Evolutionary conservation across 2,797 vertebrate species (phyloP).

Genomic region (Petrocephalus sullivani): DNA sequence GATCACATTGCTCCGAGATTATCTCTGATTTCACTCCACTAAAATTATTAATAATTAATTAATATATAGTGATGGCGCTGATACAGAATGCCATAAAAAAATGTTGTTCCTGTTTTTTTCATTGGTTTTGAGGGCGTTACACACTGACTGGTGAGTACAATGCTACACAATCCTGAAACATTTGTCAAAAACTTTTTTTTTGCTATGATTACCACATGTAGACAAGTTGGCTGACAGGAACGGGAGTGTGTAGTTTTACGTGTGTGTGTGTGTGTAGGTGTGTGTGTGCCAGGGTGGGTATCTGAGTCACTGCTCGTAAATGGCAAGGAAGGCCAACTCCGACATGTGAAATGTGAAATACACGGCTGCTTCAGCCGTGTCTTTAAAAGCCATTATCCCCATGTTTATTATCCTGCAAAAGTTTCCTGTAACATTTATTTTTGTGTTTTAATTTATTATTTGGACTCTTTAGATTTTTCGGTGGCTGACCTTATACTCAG

Average conservation of each 20-base stretch:
- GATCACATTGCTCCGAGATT: slow-evolving; percentile 70
- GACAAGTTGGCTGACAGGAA: background rate
- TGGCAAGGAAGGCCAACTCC: background rate
- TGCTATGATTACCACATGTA: background rate
- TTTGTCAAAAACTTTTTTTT: background rate
- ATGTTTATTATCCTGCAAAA: background rate
- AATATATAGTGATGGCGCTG: slow-evolving; percentile 47
- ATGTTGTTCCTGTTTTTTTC: background rate
- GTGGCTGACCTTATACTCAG: background rate
- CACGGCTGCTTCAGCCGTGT: background rate
- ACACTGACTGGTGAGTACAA: background rate
- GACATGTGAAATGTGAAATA: background rate
- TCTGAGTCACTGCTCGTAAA: slow-evolving; percentile 1
- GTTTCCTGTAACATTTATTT: background rate
- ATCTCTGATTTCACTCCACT: slow-evolving; percentile 69
- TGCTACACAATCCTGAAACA: background rate
- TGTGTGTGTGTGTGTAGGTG: background rate
- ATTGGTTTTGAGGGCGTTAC: background rate
- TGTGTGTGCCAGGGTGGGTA: background rate
- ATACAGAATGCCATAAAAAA: slow-evolving; percentile 25
- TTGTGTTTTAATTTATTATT: background rate
- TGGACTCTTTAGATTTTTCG: background rate
- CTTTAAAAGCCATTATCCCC: background rate
- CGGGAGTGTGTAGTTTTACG: background rate
- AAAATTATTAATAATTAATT: slow-evolving; percentile 71